Evolutionary conservation across 2,797 vertebrate species (phyloP).

Genomic region (Lycodopsis pacificus): DNA sequence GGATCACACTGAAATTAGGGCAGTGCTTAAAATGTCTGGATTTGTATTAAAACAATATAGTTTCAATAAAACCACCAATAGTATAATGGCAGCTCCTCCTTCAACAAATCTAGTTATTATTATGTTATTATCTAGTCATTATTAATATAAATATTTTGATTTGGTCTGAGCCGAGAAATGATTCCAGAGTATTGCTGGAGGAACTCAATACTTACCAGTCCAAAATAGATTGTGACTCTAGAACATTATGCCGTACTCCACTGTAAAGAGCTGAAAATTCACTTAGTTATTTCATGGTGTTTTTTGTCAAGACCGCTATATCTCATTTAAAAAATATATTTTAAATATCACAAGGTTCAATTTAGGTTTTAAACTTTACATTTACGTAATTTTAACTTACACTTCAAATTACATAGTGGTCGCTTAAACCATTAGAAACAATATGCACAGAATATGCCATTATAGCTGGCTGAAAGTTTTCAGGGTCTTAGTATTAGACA

Average conservation of each 20-base stretch:
- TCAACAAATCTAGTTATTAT: neutral
- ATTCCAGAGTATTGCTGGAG: neutral
- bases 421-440: too few species aligned
- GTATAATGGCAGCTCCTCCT: constrained; percentile 3
- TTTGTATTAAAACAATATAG: constrained; percentile 3
- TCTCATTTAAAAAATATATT: too few species aligned
- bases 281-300: neutral
- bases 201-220: neutral
- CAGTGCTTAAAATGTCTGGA: constrained; percentile 34
- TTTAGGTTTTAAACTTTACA: too few species aligned
- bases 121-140: neutral
- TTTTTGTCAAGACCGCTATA: too few species aligned
- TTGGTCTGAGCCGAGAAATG: neutral
- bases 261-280: too few species aligned
- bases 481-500: too few species aligned
- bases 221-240: neutral
- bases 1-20: constrained; percentile 47
- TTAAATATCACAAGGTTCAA: too few species aligned
- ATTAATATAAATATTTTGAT: constrained; percentile 12
- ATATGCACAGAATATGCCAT: too few species aligned
- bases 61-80: constrained; percentile 34
- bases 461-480: neutral
- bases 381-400: too few species aligned
- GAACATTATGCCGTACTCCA: neutral
- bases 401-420: too few species aligned